phyloP scores from a whole-genome alignment of 1,140 invertebrate species.

The Drosophila prosaltans region DNA sequence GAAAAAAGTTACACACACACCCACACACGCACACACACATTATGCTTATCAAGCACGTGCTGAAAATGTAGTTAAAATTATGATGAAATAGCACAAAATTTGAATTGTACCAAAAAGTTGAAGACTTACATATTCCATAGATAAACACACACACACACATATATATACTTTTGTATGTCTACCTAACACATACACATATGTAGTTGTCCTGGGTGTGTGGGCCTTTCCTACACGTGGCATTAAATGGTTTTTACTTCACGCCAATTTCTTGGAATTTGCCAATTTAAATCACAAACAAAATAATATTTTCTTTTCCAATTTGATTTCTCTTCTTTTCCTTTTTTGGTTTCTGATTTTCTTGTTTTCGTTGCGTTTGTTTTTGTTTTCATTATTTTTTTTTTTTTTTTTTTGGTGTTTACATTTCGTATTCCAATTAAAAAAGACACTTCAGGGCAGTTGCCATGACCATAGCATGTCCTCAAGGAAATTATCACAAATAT shows the following conservation, averaged over 20 bases:
- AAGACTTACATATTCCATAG: constrained; percentile 1
- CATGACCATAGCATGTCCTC: neutral
- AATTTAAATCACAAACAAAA: constrained; percentile 12
- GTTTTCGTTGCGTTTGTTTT: neutral
- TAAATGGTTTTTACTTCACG: constrained; percentile 14
- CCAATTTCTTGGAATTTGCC: constrained; percentile 12
- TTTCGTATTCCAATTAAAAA: constrained; percentile 10
- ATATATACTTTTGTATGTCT: neutral
- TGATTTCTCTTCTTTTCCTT: neutral
- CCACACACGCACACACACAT: neutral
- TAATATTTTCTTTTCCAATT: neutral
- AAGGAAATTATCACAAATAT: constrained; percentile 1
- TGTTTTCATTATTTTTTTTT: no score
- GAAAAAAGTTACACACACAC: constrained; percentile 19
- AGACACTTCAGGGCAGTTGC: constrained; percentile 8
- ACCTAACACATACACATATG: neutral
- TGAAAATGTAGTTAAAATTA: constrained; percentile 59
- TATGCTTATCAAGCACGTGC: constrained; percentile 44
- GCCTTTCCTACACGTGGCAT: neutral
- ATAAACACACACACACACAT: neutral
- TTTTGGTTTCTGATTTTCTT: neutral
- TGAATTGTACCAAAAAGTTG: constrained; percentile 26
- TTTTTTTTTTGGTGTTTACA: constrained; percentile 2
- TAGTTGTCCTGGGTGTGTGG: neutral
- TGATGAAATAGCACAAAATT: constrained; percentile 51